Evolutionary conservation across 1,140 invertebrate genomes (phyloP), one percentile per base, ranked within the genome.

Genomic region (Meteorus sp.): DNA sequence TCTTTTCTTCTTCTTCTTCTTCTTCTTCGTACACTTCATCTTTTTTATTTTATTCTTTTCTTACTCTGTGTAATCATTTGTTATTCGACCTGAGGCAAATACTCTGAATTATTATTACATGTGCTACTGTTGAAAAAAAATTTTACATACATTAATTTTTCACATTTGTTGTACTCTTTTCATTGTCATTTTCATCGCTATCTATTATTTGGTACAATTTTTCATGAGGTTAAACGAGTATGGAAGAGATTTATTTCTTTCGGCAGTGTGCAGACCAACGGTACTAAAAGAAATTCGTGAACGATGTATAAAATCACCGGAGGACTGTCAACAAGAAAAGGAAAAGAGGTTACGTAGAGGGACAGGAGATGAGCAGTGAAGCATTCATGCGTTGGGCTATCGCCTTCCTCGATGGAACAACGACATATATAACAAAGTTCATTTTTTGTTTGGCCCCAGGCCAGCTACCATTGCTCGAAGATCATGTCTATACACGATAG

Each of bases 351-450:
- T n/a, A n/a, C n/a, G n/a, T n/a, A n/a, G n/a, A n/a, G n/a, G 3
- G 35, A 13, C 8, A 39, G 13, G 15, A 9, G 27, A 29, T 9
- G 27, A 29, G 35, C 35, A 39, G 8, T 39, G 35, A 62, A 64
- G 69, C 70, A 63, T 60, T 70, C 65, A 68, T 67, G 64, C 69
- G 65, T 66, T 67, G 56, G 62, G 69, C 62, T 61, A 66, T 39
- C 35, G 35, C 13, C 8, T 39, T 3, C 8, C 15, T 13, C 8
- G 13, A 39, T 4, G 15, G 15, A 39, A 39, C 8, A 39, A 29
- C 4, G 9, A 29, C 35, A 39, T 13, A 13, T n/a, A n/a, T n/a
- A n/a, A n/a, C n/a, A 8, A 13, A 39, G 35, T 3, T 39, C 35
- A 4, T 7, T 6, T 7, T 33, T 15, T 13, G 8, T 13, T 39